Base-by-base conservation (phyloP, 2,113 vertebrate species). In the Otis tarda region DNA sequence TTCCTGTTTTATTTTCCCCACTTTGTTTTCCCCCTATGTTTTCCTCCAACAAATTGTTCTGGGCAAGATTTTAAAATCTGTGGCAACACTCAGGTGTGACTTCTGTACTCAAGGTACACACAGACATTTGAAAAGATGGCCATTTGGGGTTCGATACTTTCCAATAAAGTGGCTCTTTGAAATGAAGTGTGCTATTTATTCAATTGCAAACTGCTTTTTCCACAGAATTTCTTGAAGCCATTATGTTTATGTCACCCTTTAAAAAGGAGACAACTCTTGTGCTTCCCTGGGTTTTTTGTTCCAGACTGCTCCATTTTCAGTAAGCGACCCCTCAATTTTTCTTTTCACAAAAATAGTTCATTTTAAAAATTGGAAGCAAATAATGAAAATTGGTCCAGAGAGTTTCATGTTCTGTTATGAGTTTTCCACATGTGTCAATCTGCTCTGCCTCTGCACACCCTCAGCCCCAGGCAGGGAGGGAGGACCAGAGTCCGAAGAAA, bases 371-470 rank as follows among this genome's bases (percentile, higher is more conserved):
- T 90, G 64, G 83, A 89, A 81, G 45, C 39, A 93, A 84, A 73
- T 64, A 71, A 75, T 53, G 47, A 94, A 95, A 96, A 81, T 22
- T 27, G 13, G 43, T 95, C 83, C 73, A 92, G 61, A 60, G 53
- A 63, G 71, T 92, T 93, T 92, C 68, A 53, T 71, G 56, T 93
- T 94, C 83, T 86, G 2, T 80, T 81, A 64, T 33, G 80, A 90
- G 61, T 92, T 90, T 96, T 92, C 77, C 83, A 70, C 12, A 28
- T 55, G 57, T 50, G 50, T 87, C 61, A 78, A 28, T 71, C 59
- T 83, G 52, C 25, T 83, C 55, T 92, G 82, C 35, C 22, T 85
- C 67, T 86, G 82, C 52, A 59, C 8, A 5, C 23, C 53, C 45
- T 71, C 43, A 56, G 59, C 37, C 55, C 19, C 3, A 3, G 59